Base-by-base conservation (phyloP, 2,113 vertebrate species). In the Elgaria multicarinata region DNA sequence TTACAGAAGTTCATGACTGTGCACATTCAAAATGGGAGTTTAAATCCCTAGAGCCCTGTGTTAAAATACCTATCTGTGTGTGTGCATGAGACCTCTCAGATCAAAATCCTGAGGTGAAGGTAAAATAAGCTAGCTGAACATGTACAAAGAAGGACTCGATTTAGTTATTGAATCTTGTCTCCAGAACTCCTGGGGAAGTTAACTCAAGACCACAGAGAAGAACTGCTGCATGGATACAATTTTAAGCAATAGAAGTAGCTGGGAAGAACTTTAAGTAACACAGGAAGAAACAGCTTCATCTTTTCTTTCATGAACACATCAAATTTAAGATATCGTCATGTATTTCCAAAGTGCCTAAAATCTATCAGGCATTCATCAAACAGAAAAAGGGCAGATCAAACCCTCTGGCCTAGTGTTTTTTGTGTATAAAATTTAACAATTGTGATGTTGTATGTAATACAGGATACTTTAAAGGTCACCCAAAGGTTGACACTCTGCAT, bases 401-500 rank as follows among this genome's bases (percentile, higher is more conserved):
- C 36, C 10, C 71, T 16, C 18, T 58, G 91, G 67, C 86, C 33
- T 58, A 84, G n/a, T 91, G 87, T 1, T 75, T 76, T 72, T n/a
- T 72, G 12, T 72, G n/a, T 36, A 8, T 72, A 39, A 8, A 22
- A 22, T 8, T 85, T 69, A 58, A 90, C 36, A 58, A 44, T 62
- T 26, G 50, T 10, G 7, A 31, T 3, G 67, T 16, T 69, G 82
- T 46, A 2, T 67, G 76, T 71, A 44, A 39, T 77, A 58, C 69
- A 90, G 87, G 90, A 89, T 93, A 78, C 72, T 64, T 91, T 91
- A 75, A 86, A 81, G 92, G 80, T 87, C 93, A 92, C 24, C 92
- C 62, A 50, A 9, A 76, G 24, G 16, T 20, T 42, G 46, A 50
- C 50, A 66, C 72, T 84, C 39, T 1, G 1, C 33, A 14, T n/a